phyloP scores from a whole-genome alignment of 2,113 vertebrate genomes.

The Pseudorectes ferrugineus region DNA sequence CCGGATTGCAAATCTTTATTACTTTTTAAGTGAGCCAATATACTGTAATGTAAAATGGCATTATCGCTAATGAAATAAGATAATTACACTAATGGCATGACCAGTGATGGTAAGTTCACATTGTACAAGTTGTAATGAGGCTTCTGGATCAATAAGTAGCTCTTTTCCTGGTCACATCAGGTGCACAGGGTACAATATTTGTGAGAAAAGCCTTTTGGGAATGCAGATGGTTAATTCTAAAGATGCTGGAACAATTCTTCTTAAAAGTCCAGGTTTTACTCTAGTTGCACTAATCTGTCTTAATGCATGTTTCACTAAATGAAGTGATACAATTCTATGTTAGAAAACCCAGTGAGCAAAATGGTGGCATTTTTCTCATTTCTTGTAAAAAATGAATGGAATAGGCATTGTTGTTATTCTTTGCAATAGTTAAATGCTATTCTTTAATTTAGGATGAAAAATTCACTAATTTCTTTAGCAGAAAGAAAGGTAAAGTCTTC shows the following conservation, averaged over 20 bases:
- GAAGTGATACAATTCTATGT: not conserved
- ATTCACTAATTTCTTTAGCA: not conserved
- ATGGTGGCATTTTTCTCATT: not conserved
- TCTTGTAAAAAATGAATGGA: not conserved
- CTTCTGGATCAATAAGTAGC: conserved; percentile 58
- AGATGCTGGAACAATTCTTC: not conserved
- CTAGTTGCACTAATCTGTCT: not conserved
- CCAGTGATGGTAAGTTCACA: conserved; percentile 55
- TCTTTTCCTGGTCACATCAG: conserved; percentile 48
- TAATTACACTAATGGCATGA: conserved; percentile 70
- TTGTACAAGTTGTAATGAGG: conserved; percentile 65
- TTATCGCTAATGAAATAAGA: conserved; percentile 67
- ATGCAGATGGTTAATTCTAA: conserved; percentile 21
- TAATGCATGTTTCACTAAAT: not conserved
- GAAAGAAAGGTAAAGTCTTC: not conserved
- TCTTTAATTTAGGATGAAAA: not conserved
- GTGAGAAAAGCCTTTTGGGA: conserved; percentile 9
- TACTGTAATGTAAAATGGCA: conserved; percentile 57
- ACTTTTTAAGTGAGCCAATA: conserved; percentile 61
- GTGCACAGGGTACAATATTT: not conserved
- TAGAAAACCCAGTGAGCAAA: not conserved
- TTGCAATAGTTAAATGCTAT: not conserved
- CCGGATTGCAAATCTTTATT: conserved; percentile 44
- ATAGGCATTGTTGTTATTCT: not conserved
- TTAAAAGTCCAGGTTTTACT: not conserved